phyloP scores from a whole-genome alignment of 37 sponge, comb jelly and placozoan species.

The Dysidea cf. avara region DNA sequence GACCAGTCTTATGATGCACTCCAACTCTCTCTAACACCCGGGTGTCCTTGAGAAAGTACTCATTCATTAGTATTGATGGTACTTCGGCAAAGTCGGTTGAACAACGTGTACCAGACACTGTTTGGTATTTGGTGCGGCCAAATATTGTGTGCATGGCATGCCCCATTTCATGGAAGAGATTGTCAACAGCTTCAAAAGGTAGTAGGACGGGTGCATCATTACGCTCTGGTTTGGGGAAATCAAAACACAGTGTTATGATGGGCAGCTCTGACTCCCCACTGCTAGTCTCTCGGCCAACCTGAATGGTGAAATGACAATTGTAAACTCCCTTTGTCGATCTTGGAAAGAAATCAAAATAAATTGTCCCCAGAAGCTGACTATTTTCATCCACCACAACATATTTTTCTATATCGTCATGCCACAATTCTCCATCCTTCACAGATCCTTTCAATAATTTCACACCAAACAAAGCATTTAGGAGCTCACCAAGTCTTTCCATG shows the following conservation, averaged over 20 bases:
- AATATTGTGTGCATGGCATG: slow-evolving; percentile 94
- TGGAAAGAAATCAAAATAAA: slow-evolving; percentile 69
- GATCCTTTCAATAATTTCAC: slow-evolving; percentile 39
- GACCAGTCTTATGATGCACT: slow-evolving; percentile 45
- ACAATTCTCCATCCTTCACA: slow-evolving; percentile 53
- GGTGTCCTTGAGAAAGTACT: slow-evolving; percentile 69
- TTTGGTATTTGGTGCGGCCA: slow-evolving; percentile 85
- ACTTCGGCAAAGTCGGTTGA: slow-evolving; percentile 93
- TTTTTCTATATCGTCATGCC: slow-evolving; percentile 67
- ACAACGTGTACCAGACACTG: slow-evolving; percentile 92
- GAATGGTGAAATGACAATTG: slow-evolving; percentile 86
- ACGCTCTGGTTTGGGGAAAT: slow-evolving; percentile 10
- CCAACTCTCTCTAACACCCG: slow-evolving; percentile 63
- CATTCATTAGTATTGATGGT: slow-evolving; percentile 94
- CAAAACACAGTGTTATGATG: slow-evolving; percentile 72
- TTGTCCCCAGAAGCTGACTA: slow-evolving; percentile 61
- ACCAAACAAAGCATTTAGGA: slow-evolving; percentile 62
- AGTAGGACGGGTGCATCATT: slow-evolving; percentile 21
- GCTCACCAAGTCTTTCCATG: slow-evolving; percentile 52
- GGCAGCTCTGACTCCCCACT: slow-evolving; percentile 70
- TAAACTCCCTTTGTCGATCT: slow-evolving; percentile 40
- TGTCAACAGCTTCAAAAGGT: slow-evolving; percentile 65
- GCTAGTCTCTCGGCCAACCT: slow-evolving; percentile 48
- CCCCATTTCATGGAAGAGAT: slow-evolving; percentile 95
- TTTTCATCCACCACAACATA: slow-evolving; percentile 54